Evolutionary conservation across 2,888 invertebrate genomes (phyloP).

Genomic region (Drosophila cognata): DNA sequence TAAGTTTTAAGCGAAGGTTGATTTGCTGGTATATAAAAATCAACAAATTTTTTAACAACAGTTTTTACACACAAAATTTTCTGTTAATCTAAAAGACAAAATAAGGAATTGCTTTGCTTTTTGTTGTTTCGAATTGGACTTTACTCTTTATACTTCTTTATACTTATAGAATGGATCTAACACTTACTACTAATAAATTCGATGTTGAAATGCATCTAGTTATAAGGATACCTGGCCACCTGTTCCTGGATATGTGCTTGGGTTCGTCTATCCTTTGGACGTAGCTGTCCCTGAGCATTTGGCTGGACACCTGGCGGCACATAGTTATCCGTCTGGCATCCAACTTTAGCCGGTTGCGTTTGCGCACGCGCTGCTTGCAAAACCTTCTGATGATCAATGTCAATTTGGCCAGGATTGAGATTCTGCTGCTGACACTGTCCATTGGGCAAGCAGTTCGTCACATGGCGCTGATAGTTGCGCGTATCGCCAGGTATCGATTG

Average conservation of each 20-base stretch:
- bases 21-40: not conserved
- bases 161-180: slow-evolving; percentile 1
- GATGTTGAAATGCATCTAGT: slow-evolving; percentile 24
- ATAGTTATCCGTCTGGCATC: slow-evolving; percentile 26
- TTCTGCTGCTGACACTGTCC: slow-evolving; percentile 65
- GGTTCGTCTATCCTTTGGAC: slow-evolving; percentile 52
- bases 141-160: not conserved
- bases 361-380: slow-evolving; percentile 57
- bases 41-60: not conserved
- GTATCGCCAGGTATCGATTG: slow-evolving; percentile 63
- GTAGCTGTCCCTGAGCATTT: slow-evolving; percentile 32
- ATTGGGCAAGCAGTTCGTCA: slow-evolving; percentile 64
- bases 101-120: not conserved
- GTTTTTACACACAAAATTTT: not conserved
- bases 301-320: slow-evolving; percentile 39
- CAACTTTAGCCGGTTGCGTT: slow-evolving; percentile 28
- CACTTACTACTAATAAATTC: slow-evolving; percentile 37
- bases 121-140: not conserved
- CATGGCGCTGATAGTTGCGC: slow-evolving; percentile 64
- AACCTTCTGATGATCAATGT: slow-evolving; percentile 59
- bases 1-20: not conserved
- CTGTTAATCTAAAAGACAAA: not conserved
- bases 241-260: slow-evolving; percentile 27
- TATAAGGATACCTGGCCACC: slow-evolving; percentile 49
- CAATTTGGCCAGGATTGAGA: slow-evolving; percentile 60